These are phyloP conservation scores for Stichodactyla helianthus DNA, from an alignment of 64 coral and sea anemone genomes.

Conservation along the genomic window DNA sequence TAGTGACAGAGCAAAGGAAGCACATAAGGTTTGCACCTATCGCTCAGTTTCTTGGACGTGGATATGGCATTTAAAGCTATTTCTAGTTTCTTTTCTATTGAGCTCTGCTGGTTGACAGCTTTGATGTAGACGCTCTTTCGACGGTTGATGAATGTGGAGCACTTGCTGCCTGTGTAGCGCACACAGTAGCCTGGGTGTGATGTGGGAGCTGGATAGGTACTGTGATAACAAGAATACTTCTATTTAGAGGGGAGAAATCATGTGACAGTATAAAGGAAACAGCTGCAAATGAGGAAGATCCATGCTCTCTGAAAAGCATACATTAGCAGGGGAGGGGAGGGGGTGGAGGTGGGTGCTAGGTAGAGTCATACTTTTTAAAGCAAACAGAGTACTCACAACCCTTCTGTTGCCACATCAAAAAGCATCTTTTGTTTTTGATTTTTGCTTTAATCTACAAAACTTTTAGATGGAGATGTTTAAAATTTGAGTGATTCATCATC, in stretches of 20 bases:
- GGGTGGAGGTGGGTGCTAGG: no score
- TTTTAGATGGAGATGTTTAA: neutral
- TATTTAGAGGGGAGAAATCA: no score
- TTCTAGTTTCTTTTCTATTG: constrained; percentile 74
- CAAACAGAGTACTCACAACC: no score
- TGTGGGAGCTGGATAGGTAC: constrained; percentile 37
- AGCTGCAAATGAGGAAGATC: no score
- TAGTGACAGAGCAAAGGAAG: constrained; percentile 73
- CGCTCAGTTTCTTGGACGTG: constrained; percentile 31
- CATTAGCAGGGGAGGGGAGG: no score
- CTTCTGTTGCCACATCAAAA: no score
- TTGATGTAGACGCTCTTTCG: constrained; percentile 32
- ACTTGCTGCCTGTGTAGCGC: constrained; percentile 62
- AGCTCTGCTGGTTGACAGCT: constrained; percentile 40
- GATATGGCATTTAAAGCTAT: constrained; percentile 44
- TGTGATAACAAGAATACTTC: neutral
- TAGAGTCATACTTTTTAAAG: no score
- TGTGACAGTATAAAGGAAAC: no score
- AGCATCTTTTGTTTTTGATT: no score
- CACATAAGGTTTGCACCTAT: constrained; percentile 55
- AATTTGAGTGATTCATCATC: no score
- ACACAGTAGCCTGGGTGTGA: constrained; percentile 57
- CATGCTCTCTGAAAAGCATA: no score
- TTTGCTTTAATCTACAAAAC: neutral
- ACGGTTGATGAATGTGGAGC: constrained; percentile 36